Percentiles rank a stretch among this genome's conserved stretches.
Evolutionary conservation across 2,797 vertebrate genomes (phyloP).

Genomic region (Dendrocincla fuliginosa): DNA sequence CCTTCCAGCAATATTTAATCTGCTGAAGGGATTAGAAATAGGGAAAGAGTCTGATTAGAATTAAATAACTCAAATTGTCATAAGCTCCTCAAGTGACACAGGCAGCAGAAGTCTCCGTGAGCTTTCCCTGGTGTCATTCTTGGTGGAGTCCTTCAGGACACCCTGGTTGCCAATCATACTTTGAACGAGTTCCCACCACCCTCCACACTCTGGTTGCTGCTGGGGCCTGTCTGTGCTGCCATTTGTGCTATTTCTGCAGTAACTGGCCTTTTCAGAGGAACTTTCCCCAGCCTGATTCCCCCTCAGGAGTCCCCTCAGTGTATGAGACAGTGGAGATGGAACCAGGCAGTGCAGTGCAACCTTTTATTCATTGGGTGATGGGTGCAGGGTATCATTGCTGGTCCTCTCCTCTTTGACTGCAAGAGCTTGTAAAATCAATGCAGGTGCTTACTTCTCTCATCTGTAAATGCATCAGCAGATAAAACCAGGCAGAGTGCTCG

Average conservation of each 20-base stretch:
- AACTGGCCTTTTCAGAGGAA: neutral
- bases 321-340: neutral
- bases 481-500: neutral
- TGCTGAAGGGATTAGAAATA: slow-evolving; percentile 20
- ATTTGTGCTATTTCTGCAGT: neutral
- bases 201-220: neutral
- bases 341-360: neutral
- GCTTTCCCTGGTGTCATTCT: neutral
- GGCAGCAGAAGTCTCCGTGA: neutral
- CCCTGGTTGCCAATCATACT: neutral
- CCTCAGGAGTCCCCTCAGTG: neutral
- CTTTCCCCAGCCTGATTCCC: neutral
- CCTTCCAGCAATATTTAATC: neutral
- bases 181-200: neutral
- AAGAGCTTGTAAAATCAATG: neutral
- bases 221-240: neutral
- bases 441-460: neutral
- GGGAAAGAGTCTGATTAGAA: neutral
- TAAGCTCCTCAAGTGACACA: neutral
- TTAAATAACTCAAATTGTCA: neutral
- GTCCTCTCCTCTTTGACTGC: neutral
- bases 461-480: neutral
- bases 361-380: neutral
- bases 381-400: neutral
- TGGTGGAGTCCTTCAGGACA: neutral